Evolutionary conservation across 2,888 invertebrate genomes (phyloP).

Genomic region (Bursaphelenchus okinawaensis): DNA sequence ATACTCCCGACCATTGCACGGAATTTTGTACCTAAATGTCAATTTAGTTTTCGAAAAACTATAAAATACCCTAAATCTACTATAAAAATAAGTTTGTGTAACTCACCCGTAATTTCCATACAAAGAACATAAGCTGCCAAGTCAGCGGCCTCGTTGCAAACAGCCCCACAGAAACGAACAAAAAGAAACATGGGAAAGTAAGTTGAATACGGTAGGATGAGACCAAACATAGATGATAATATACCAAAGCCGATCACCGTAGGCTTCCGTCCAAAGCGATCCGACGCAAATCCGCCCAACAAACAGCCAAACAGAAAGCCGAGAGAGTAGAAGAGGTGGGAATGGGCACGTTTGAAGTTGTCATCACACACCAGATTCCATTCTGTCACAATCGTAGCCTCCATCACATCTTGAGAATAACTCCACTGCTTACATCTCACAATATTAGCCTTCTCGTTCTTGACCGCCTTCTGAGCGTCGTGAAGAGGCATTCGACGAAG

Average conservation of each 20-base stretch:
- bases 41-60: not conserved
- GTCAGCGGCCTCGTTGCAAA: conserved; percentile 51
- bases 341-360: conserved; percentile 56
- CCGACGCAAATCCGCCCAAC: conserved; percentile 52
- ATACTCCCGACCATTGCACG: conserved; percentile 57
- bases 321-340: conserved; percentile 57
- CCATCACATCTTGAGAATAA: conserved; percentile 44
- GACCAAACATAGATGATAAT: conserved; percentile 56
- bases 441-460: conserved; percentile 33
- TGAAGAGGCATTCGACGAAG: conserved; percentile 43
- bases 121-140: conserved; percentile 57
- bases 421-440: conserved; percentile 43
- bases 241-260: conserved; percentile 57
- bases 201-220: conserved; percentile 54
- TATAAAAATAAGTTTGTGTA: not conserved
- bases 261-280: conserved; percentile 57
- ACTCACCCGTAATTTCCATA: conserved; percentile 57
- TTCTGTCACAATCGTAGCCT: conserved; percentile 56
- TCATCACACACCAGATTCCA: conserved; percentile 57
- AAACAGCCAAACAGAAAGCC: conserved; percentile 57
- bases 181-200: conserved; percentile 52
- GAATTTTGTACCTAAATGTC: conserved; percentile 40
- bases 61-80: not conserved
- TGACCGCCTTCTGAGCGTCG: conserved; percentile 35
- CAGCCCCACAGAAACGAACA: conserved; percentile 44